Conservation (phyloP, 2,888 invertebrate genomes). For the Cheilosia variabilis region DNA sequence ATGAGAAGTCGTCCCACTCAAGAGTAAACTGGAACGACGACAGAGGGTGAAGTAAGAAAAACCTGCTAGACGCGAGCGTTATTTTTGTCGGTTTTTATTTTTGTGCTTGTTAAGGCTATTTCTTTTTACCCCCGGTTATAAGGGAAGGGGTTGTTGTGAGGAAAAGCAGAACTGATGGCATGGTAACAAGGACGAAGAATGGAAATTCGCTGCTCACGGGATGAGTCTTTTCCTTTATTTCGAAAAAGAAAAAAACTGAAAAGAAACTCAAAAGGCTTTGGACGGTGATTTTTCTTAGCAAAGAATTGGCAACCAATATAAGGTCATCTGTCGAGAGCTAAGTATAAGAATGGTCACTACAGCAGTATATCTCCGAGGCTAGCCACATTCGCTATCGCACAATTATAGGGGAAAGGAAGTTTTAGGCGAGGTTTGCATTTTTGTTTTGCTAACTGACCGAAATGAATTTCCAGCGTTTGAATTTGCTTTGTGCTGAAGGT, state of each 20-base stretch:
- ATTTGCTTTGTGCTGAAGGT: no score
- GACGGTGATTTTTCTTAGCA: conserved; percentile 39
- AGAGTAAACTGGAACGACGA: conserved; percentile 53
- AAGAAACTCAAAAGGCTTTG: conserved; percentile 17
- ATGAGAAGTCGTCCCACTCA: conserved; percentile 69
- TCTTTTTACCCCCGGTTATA: conserved; percentile 37
- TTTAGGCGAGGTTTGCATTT: conserved; percentile 60
- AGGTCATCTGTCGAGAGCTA: conserved; percentile 56
- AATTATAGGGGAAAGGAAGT: conserved; percentile 33
- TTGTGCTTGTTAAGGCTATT: conserved; percentile 45
- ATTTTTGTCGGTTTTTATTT: conserved; percentile 41
- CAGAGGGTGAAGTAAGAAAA: conserved; percentile 60
- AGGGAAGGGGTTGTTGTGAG: conserved; percentile 8
- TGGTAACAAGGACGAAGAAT: conserved; percentile 59
- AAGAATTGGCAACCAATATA: conserved; percentile 71
- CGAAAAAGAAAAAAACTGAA: conserved; percentile 28
- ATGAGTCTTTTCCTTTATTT: conserved; percentile 65
- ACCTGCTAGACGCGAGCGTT: conserved; percentile 66
- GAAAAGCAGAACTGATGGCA: conserved; percentile 28
- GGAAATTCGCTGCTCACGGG: conserved; percentile 56
- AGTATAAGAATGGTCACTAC: conserved; percentile 54
- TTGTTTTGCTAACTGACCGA: neutral
- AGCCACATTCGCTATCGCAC: conserved; percentile 35
- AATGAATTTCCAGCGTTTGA: neutral
- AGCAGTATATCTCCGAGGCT: conserved; percentile 53